Base-by-base conservation (phyloP, 1,140 invertebrate genomes). In the Panagrolaimus sp. region DNA sequence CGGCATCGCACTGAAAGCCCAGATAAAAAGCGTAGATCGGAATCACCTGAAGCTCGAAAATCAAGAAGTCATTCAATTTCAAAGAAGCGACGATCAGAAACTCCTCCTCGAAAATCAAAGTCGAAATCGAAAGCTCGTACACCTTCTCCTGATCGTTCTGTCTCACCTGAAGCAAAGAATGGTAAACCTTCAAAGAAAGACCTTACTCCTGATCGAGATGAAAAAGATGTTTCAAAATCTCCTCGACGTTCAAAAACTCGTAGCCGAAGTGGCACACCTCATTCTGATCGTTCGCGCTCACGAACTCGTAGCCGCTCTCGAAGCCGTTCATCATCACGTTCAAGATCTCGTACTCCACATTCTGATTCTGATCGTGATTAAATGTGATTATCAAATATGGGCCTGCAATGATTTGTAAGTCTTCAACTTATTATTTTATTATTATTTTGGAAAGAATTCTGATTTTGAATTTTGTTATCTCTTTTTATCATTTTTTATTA, bases 261-360 rank as follows among this genome's bases (percentile, higher is more conserved):
- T n/a, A 24, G 26, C 26, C 70, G 69, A 1, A 46, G 43, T 32
- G 28, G 68, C 47, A 44, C 65, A n/a, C 43, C 64, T 1, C 32
- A 52, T 24, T 24, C n/a, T 21, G 32, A 38, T 38, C 32, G 32
- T 38, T 38, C 32, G 7, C 10, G 64, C 4, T 46, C 43, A 58
- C 52, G 17, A 14, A 28, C 63, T 28, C 55, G 46, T 43, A 73
- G 74, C 8, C 74, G 71, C 2, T 52, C 32, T 38, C 32, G 32
- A 4, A 38, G 2, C 17, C 48, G 48, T 52, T 52, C 48, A 15
- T 26, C 15, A 0, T 52, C 48, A 9, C 48, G 48, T 10, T 24
- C 21, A 15, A 24, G 5, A 48, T 15, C 47, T 52, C 48, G 17
- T 21, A 52, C 48, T 3, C 47, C 15, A 2, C 15, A 7, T 7